phyloP scores from a whole-genome alignment of 30 jellyfish, hydroid and myxozoan genomes.

The Aurelia aurita region DNA sequence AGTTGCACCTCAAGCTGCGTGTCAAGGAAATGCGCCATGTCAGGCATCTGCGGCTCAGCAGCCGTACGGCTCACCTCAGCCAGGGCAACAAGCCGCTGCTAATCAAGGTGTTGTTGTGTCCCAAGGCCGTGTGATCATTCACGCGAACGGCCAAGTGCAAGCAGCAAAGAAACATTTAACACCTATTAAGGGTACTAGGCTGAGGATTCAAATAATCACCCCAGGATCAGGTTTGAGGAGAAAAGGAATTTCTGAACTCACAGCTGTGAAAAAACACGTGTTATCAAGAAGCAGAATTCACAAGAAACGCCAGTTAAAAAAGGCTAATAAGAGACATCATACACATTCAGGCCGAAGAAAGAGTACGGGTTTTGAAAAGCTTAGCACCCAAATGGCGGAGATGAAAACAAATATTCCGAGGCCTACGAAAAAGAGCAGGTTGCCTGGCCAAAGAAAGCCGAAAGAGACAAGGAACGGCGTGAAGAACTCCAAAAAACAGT shows the following conservation, averaged over 20 bases:
- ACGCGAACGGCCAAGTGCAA: slow-evolving; percentile 69
- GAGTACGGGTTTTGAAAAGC: slow-evolving; percentile 6
- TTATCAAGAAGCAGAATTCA: neutral
- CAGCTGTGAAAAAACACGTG: slow-evolving; percentile 18
- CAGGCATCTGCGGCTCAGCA: slow-evolving; percentile 8
- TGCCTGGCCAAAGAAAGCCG: neutral
- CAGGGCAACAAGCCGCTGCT: slow-evolving; percentile 9
- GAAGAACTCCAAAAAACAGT: neutral
- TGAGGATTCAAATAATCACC: slow-evolving; percentile 36
- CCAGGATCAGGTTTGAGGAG: slow-evolving; percentile 3
- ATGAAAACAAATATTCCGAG: slow-evolving; percentile 48
- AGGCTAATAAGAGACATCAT: neutral
- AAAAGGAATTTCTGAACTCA: neutral
- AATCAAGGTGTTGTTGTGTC: slow-evolving; percentile 54
- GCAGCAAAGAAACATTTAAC: slow-evolving; percentile 38
- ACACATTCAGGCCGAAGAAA: neutral
- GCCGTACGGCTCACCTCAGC: neutral
- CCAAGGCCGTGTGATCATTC: slow-evolving; percentile 52
- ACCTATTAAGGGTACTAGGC: neutral
- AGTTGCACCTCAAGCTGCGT: neutral
- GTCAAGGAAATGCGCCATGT: slow-evolving; percentile 38
- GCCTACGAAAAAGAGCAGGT: slow-evolving; percentile 18
- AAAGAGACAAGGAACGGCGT: neutral
- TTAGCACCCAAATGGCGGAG: slow-evolving; percentile 9
- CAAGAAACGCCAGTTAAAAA: neutral